A percentile compares a stretch with the other conserved stretches of the same genome.
These are phyloP conservation scores for Sturnus vulgaris DNA, from an alignment of 2,113 vertebrate species.

Conservation along the genomic window DNA sequence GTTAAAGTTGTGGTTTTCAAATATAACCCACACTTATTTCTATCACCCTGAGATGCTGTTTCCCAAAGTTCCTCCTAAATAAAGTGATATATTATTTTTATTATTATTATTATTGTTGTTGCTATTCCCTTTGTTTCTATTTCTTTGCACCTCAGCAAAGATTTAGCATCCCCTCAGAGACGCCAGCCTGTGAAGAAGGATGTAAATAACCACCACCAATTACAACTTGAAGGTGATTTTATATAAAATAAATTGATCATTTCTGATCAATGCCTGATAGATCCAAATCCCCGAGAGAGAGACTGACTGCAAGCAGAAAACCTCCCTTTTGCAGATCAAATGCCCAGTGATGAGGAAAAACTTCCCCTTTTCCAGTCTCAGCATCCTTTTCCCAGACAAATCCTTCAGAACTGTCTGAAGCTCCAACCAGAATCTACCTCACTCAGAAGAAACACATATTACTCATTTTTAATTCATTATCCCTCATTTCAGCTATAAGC, in stretches of 20 bases:
- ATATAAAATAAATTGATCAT: background rate
- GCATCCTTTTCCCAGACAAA: background rate
- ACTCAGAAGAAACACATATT: background rate
- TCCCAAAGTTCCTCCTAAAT: background rate
- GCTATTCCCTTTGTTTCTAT: background rate
- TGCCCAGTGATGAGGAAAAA: background rate
- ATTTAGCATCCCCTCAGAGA: background rate
- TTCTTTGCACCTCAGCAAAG: background rate
- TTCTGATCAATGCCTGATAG: background rate
- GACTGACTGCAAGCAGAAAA: background rate
- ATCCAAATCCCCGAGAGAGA: background rate
- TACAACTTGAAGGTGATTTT: background rate
- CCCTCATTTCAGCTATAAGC: background rate
- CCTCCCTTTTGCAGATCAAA: accelerated
- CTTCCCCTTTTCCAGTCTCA: background rate
- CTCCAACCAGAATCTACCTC: background rate
- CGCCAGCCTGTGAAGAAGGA: background rate
- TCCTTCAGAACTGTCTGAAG: background rate
- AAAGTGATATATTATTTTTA: background rate
- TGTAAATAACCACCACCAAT: background rate
- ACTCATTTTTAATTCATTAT: background rate
- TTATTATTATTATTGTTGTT: accelerated
- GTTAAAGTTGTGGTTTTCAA: background rate
- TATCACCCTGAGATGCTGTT: background rate
- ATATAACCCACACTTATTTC: background rate